Evolutionary conservation across 2,113 vertebrate species (phyloP), one percentile per base, ranked within the genome.

Genomic region (Mus pahari): DNA sequence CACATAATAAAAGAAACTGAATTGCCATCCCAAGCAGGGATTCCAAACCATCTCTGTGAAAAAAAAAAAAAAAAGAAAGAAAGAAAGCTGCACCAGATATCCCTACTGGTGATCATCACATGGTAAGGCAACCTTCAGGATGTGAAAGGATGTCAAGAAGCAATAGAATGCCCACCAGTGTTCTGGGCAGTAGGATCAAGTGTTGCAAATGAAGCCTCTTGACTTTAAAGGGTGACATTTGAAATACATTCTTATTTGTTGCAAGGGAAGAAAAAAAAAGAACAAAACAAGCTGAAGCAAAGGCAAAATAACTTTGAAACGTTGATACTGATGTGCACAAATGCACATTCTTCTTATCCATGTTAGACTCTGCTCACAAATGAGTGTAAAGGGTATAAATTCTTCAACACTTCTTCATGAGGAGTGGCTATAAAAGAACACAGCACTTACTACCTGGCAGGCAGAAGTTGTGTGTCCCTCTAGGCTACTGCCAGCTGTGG

Each of bases 31-130:
- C 4, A 60, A 36, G 60, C 5, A 14, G 20, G 9, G 53, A 22
- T n/a, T 97, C 93, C 60, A 91, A 96, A 79, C 53, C 62, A 31
- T 70, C 16, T 68, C 86, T 64, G 42, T 33, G 33, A 84, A 81
- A 90, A 91, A 50, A 4, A 50, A 50, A 50, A 50, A 50, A 50
- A 6, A 50, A 50, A 50, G 11, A 50, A 50, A 50, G 1, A 50
- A 50, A 50, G n/a, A n/a, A n/a, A 42, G 68, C 66, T 74, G 16
- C 48, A 19, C 5, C 45, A 73, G 94, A 86, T 89, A 96, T 66
- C 98, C 94, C 48, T 92, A 77, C 82, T 92, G 97, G 96, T 96
- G 97, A 98, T 75, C 82, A 93, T 97, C 97, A 98, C 97, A 97
- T 92, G 96, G 53, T 95, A 74, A 89, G 22, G 89, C 36, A 90